Evolutionary conservation across 2,888 invertebrate species (phyloP).

Genomic region (Tenthredo distinguenda): DNA sequence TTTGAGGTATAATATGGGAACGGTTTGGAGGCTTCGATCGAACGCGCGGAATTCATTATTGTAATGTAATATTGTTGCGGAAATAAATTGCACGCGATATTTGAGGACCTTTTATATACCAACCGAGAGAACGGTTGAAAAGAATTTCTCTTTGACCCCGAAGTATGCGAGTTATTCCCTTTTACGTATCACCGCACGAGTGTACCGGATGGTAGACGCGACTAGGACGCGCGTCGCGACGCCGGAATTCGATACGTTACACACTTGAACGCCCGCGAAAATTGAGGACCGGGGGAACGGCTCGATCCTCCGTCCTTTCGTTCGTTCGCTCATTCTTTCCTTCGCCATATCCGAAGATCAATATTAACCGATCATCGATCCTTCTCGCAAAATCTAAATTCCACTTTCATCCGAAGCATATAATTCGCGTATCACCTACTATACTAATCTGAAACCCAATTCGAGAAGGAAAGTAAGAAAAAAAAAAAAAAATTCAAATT

Average conservation of each 20-base stretch:
- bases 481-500: not conserved
- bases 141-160: slow-evolving; percentile 60
- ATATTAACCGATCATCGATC: slow-evolving; percentile 58
- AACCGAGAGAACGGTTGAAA: slow-evolving; percentile 20
- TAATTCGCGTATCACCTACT: not conserved
- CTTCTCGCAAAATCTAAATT: slow-evolving; percentile 3
- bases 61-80: not conserved
- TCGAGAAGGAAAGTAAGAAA: not conserved
- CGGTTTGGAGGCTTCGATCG: not conserved
- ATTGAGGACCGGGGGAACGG: slow-evolving; percentile 64
- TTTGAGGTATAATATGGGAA: not conserved
- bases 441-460: not conserved
- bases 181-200: slow-evolving; percentile 46
- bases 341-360: not conserved
- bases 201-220: slow-evolving; percentile 45
- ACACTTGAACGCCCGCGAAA: slow-evolving; percentile 65
- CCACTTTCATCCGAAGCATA: not conserved
- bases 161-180: slow-evolving; percentile 56
- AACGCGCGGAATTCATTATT: not conserved
- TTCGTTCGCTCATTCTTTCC: not conserved
- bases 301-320: slow-evolving; percentile 35
- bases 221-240: slow-evolving; percentile 36
- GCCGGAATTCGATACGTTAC: slow-evolving; percentile 61
- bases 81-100: slow-evolving; percentile 23
- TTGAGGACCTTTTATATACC: not conserved